Evolutionary conservation across 1,140 invertebrate species (phyloP).

Genomic region (Macrostomum lignano): DNA sequence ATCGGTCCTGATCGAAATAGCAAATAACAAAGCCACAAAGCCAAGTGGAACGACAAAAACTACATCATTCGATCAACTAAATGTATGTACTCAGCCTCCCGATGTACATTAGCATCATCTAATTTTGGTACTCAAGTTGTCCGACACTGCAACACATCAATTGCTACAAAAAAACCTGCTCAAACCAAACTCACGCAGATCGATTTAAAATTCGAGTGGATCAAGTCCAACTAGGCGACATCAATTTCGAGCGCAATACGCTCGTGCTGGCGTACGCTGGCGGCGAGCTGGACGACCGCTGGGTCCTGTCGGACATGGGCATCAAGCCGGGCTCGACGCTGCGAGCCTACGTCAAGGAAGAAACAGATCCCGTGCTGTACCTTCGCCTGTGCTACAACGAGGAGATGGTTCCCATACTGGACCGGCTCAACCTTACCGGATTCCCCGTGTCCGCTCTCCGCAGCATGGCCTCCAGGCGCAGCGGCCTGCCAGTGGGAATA

Average conservation of each 20-base stretch:
- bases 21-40: too few species aligned
- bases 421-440: background rate
- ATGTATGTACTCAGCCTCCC: too few species aligned
- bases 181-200: too few species aligned
- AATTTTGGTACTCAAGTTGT: too few species aligned
- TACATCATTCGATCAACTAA: too few species aligned
- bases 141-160: too few species aligned
- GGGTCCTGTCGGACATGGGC: slow-evolving; percentile 21
- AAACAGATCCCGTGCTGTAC: slow-evolving; percentile 17
- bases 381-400: slow-evolving; percentile 15
- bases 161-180: too few species aligned
- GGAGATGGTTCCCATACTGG: slow-evolving; percentile 6
- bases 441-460: background rate
- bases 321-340: slow-evolving; percentile 19
- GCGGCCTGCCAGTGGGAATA: slow-evolving; percentile 20
- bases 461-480: slow-evolving; percentile 9
- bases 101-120: too few species aligned
- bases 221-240: background rate
- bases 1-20: too few species aligned
- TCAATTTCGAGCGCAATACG: slow-evolving; percentile 6
- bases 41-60: too few species aligned
- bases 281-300: slow-evolving; percentile 16
- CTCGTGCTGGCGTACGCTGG: slow-evolving; percentile 18
- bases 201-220: slow-evolving; percentile 9
- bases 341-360: slow-evolving; percentile 15